A percentile compares a stretch with the other conserved stretches of the same genome.
Conservation (phyloP, 1,140 invertebrate species). For the Gonatopus flavifemur region DNA sequence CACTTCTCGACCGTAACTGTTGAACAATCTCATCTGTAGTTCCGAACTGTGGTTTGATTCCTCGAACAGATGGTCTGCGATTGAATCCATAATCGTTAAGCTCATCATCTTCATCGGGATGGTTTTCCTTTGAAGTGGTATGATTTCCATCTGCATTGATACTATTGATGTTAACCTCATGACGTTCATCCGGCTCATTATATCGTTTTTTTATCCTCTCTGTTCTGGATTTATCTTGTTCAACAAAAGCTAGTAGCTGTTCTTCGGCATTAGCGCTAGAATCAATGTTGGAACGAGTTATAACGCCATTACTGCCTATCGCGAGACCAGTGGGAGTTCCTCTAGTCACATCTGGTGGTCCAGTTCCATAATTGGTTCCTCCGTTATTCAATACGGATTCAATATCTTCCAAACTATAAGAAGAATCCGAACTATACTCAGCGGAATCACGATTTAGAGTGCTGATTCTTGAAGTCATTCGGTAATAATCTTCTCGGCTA, state of each 20-base stretch:
- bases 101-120: conserved; percentile 74
- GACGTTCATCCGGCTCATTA: conserved; percentile 46
- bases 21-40: conserved; percentile 80
- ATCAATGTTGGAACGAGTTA: no score
- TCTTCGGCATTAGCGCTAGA: conserved; percentile 63
- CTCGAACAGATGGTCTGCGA: conserved; percentile 79
- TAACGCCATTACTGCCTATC: no score
- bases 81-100: conserved; percentile 88
- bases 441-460: conserved; percentile 56
- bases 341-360: conserved; percentile 72
- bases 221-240: conserved; percentile 77
- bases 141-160: neutral
- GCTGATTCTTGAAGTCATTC: conserved; percentile 60
- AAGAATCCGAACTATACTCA: conserved; percentile 54
- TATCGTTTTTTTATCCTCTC: conserved; percentile 79
- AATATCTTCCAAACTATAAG: conserved; percentile 70
- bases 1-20: conserved; percentile 65
- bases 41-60: conserved; percentile 73
- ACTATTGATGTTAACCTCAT: conserved; percentile 2
- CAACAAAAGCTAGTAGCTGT: conserved; percentile 80
- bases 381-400: conserved; percentile 61
- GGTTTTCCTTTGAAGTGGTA: conserved; percentile 7
- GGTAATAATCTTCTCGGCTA: conserved; percentile 70
- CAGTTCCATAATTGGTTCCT: conserved; percentile 52
- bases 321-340: conserved; percentile 62